A percentile compares a stretch with the other conserved stretches of the same genome.
phyloP scores from a whole-genome alignment of 1,140 invertebrate genomes.

The Aphaenogaster floridana region DNA sequence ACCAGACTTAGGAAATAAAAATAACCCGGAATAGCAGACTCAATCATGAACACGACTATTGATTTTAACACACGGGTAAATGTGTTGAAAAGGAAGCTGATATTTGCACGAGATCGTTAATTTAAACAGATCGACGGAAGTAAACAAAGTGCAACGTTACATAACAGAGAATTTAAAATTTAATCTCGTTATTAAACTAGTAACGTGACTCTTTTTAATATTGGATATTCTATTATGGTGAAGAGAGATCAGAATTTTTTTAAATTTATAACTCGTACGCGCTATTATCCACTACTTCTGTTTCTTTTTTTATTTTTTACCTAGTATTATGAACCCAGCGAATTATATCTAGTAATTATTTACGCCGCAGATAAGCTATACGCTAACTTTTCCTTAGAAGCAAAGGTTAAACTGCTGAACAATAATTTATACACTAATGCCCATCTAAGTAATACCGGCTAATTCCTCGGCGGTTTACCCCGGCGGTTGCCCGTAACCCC shows the following conservation, averaged over 20 bases:
- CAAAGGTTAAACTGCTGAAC: conserved; percentile 35
- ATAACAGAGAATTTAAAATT: conserved; percentile 18
- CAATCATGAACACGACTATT: neutral
- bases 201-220: neutral
- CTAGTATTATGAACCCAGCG: neutral
- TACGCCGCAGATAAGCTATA: neutral
- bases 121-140: conserved; percentile 7
- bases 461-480: conserved; percentile 56
- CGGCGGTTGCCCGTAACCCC: conserved; percentile 34
- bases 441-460: conserved; percentile 52
- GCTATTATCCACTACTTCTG: neutral
- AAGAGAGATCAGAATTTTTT: neutral
- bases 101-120: neutral
- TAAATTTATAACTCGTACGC: no score
- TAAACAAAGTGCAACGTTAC: neutral
- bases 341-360: conserved; percentile 24
- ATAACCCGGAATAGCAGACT: conserved; percentile 6
- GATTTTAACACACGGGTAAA: neutral
- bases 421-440: conserved; percentile 58
- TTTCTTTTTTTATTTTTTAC: neutral
- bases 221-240: neutral
- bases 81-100: neutral
- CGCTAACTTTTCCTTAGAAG: conserved; percentile 31
- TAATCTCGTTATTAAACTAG: neutral
- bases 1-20: conserved; percentile 32